phyloP scores from a whole-genome alignment of 2,113 vertebrate genomes.

The Synodontis membranacea region DNA sequence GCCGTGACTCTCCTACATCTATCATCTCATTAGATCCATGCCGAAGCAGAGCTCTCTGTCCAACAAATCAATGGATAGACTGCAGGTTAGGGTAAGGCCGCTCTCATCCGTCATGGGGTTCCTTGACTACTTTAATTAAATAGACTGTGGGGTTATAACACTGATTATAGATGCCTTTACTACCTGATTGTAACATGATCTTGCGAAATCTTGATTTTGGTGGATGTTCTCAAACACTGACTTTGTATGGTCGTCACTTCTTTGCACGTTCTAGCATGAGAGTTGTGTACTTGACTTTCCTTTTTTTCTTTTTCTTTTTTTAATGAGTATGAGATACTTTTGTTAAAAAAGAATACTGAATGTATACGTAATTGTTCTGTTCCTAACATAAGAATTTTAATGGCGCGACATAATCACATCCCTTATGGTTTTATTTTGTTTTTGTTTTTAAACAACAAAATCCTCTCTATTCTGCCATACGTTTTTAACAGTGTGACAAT shows the following conservation, averaged over 20 bases:
- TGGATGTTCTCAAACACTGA: conserved; percentile 32
- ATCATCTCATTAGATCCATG: neutral
- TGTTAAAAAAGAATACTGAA: neutral
- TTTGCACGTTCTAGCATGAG: conserved; percentile 40
- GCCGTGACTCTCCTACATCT: neutral
- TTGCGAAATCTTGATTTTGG: conserved; percentile 12
- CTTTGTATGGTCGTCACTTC: neutral
- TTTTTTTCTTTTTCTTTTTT: neutral
- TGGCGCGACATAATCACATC: neutral
- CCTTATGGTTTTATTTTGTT: neutral
- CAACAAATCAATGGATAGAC: neutral
- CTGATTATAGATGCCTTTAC: conserved; percentile 27
- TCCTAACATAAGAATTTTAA: neutral
- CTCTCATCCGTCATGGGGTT: neutral
- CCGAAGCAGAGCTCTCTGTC: neutral
- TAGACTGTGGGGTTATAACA: neutral
- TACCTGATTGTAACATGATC: conserved; percentile 12
- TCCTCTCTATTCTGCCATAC: neutral
- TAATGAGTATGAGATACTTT: neutral
- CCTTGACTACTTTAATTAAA: neutral
- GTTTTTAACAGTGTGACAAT: neutral
- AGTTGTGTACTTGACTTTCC: neutral
- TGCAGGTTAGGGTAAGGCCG: neutral
- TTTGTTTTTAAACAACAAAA: neutral
- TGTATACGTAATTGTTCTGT: conserved; percentile 5